Base-by-base conservation (phyloP, 2,888 invertebrate genomes). In the Lasioglossum leucozonium region DNA sequence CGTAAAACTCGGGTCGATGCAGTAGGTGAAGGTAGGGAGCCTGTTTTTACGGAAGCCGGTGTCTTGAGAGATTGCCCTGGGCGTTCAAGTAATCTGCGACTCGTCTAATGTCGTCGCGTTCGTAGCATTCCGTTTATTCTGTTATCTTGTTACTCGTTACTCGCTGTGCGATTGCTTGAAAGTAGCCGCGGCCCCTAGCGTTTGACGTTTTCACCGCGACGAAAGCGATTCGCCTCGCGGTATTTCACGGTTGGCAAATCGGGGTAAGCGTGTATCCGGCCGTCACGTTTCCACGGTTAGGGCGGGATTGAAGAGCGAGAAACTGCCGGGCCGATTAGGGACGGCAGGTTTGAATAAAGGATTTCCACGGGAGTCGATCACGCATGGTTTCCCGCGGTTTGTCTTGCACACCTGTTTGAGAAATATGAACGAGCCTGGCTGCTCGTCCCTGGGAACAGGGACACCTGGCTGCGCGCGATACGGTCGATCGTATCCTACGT, bases 401-500 rank as follows among this genome's bases (percentile, higher is more conserved):
- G 62, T 69, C 42, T 34, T 30, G 47, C 65, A 47, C 79, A 69
- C 72, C 69, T 75, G 86, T 84, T 81, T 69, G 6, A 82, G 78
- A 81, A 86, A 81, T 87, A 87, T 81, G 87, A 86, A 86, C 65
- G 86, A 87, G 79, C 40, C 10, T 3, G 44, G n/a, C 71, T 51
- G 58, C 72, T 77, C n/a, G n/a, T n/a, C n/a, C 22, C 40, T 86
- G 78, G 82, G 82, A 87, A 82, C 44, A 22, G 26, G 75, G 34
- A 26, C 87, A 86, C 47, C 75, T 86, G 86, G 51, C 62, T 16
- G 30, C 51, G 11, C 16, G 42, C 51, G 73, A 51, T 67, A 74
- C 81, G 76, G 72, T 85, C 82, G 82, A 73, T 77, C 44, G 72
- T 84, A 84, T 84, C 58, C 72, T 58, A 26, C 47, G 37, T 67